A percentile compares a stretch with the other conserved stretches of the same genome.
These are phyloP conservation scores for Melanotaenia nigrans DNA, from an alignment of 2,797 vertebrate genomes.

Conservation along the genomic window DNA sequence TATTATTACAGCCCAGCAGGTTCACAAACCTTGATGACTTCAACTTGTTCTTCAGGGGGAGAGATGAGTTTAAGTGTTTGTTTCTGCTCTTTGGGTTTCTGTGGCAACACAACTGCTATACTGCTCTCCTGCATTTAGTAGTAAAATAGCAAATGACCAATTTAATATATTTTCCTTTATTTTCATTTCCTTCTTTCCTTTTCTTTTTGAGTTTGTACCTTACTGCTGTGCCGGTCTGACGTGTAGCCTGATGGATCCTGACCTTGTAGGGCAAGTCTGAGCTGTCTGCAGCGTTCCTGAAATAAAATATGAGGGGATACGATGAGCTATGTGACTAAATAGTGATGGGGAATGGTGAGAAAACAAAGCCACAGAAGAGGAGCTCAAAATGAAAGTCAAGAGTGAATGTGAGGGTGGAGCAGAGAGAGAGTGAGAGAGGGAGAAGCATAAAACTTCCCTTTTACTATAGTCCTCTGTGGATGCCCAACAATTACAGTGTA, in stretches of 20 bases:
- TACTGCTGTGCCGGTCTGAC: slow-evolving; percentile 64
- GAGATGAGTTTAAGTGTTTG: slow-evolving; percentile 76
- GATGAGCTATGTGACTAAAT: slow-evolving; percentile 24
- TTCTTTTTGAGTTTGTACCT: slow-evolving; percentile 64
- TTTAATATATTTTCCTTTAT: neutral
- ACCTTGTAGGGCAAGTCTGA: slow-evolving; percentile 76
- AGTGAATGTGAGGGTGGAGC: slow-evolving; percentile 36
- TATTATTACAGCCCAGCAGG: neutral
- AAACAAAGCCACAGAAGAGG: slow-evolving; percentile 15
- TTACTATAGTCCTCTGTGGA: slow-evolving; percentile 24
- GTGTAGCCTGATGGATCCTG: slow-evolving; percentile 64
- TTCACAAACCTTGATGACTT: slow-evolving; percentile 87
- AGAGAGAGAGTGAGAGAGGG: neutral
- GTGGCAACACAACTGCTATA: slow-evolving; percentile 79
- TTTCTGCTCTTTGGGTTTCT: slow-evolving; percentile 64
- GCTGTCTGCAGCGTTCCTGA: slow-evolving; percentile 76
- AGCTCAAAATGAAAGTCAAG: slow-evolving; percentile 36
- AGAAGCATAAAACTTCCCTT: slow-evolving; percentile 44
- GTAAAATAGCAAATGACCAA: neutral
- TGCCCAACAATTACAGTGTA: slow-evolving; percentile 19
- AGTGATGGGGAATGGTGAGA: slow-evolving; percentile 14
- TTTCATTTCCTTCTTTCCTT: neutral
- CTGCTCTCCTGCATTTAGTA: slow-evolving; percentile 77
- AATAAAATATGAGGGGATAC: slow-evolving; percentile 46
- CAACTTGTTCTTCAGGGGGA: slow-evolving; percentile 82